These are phyloP conservation scores for Triplophysa dalaica DNA, from an alignment of 2,113 vertebrate genomes.

Conservation along the genomic window DNA sequence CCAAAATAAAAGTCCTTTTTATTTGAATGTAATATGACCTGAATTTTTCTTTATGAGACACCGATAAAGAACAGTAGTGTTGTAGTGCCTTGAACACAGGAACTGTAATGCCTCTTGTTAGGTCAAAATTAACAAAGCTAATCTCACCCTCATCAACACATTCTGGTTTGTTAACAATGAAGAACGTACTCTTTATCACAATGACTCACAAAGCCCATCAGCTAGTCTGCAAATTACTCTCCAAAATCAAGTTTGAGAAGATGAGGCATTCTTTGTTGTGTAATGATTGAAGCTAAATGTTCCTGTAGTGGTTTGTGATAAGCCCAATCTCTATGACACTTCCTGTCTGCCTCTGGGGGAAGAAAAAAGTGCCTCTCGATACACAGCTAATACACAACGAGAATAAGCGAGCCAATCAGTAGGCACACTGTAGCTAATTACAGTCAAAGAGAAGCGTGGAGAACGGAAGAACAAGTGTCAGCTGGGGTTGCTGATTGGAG, in stretches of 20 bases:
- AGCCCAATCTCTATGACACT: constrained; percentile 29
- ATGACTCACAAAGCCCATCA: constrained; percentile 53
- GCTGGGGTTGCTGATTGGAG: constrained; percentile 46
- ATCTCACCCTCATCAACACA: constrained; percentile 20
- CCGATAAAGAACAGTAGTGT: background rate
- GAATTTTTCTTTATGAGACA: background rate
- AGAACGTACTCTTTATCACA: constrained; percentile 48
- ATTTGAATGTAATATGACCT: too few species aligned
- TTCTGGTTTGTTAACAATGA: constrained; percentile 13
- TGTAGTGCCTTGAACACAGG: background rate
- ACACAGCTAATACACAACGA: constrained; percentile 8
- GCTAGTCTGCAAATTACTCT: constrained; percentile 54
- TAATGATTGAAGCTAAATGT: constrained; percentile 38
- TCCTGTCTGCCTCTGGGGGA: constrained; percentile 39
- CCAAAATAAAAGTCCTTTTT: too few species aligned
- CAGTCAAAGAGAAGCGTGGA: constrained; percentile 17
- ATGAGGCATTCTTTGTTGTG: constrained; percentile 57
- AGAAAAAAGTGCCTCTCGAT: constrained; percentile 3
- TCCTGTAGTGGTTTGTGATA: constrained; percentile 41
- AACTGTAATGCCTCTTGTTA: constrained; percentile 1
- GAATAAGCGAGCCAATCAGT: constrained; percentile 44
- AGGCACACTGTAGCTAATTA: constrained; percentile 48
- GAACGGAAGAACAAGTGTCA: constrained; percentile 22
- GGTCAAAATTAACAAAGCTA: constrained; percentile 10
- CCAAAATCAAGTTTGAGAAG: constrained; percentile 62